phyloP scores from a whole-genome alignment of 2,113 vertebrate genomes.

The Corapipo altera region DNA sequence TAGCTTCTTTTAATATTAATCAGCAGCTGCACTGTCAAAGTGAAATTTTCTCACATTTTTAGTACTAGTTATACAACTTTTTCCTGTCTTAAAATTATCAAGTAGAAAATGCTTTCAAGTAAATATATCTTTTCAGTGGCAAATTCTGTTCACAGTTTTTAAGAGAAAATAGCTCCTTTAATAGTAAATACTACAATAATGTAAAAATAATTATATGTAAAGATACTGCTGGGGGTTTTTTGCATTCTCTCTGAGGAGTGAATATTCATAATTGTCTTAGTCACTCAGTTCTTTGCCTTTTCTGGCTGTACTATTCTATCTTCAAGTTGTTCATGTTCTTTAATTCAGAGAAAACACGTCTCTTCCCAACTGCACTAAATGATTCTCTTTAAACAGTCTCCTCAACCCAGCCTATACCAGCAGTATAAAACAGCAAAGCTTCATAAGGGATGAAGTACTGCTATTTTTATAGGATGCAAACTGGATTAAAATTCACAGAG shows the following conservation, averaged over 20 bases:
- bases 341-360: background rate
- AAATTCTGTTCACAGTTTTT: background rate
- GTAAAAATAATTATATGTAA: background rate
- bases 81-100: background rate
- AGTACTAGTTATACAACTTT: background rate
- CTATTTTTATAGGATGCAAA: constrained; percentile 27
- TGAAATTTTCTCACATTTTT: background rate
- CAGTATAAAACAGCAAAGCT: background rate
- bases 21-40: background rate
- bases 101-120: background rate
- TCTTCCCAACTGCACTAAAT: background rate
- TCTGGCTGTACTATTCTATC: background rate
- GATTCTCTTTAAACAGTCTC: background rate
- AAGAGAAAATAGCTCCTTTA: background rate
- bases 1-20: background rate
- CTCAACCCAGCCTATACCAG: background rate
- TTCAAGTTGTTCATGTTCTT: background rate
- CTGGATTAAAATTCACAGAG: background rate
- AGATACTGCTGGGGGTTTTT: background rate
- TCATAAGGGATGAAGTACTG: background rate
- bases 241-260: background rate
- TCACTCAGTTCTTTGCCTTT: background rate
- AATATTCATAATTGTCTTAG: constrained; percentile 24
- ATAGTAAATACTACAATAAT: background rate
- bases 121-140: background rate